Evolutionary conservation across 2,113 vertebrate species (phyloP).

Genomic region (Serilophus lunatus): DNA sequence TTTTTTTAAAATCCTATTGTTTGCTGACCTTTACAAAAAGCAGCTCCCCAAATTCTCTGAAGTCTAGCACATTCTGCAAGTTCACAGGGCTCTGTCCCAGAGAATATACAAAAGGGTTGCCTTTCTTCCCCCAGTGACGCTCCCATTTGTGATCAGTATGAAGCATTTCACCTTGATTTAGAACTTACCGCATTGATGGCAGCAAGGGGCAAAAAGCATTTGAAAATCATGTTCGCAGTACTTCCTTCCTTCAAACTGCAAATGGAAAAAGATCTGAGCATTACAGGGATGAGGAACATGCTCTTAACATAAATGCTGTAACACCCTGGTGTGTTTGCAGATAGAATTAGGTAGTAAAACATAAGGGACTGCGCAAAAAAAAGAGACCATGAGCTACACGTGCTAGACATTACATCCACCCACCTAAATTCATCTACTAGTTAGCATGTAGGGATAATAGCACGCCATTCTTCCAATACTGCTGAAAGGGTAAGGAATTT

Average conservation of each 20-base stretch:
- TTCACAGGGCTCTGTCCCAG: neutral
- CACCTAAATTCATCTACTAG: neutral
- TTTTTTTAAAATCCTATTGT: neutral
- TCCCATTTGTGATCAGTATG: neutral
- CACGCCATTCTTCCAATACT: neutral
- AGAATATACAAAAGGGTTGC: neutral
- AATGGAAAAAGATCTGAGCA: neutral
- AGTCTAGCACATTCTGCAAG: neutral
- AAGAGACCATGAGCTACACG: neutral
- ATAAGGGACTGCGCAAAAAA: neutral
- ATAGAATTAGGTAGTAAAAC: neutral
- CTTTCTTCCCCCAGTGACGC: neutral
- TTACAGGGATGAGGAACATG: neutral
- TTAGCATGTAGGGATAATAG: neutral
- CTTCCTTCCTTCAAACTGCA: slow-evolving; percentile 96
- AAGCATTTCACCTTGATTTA: neutral
- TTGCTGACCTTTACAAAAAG: neutral
- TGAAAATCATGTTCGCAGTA: slow-evolving; percentile 99
- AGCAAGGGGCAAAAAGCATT: slow-evolving; percentile 98
- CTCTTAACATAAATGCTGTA: neutral
- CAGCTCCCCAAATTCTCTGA: neutral
- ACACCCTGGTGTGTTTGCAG: neutral
- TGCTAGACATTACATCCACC: neutral
- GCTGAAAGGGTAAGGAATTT: neutral
- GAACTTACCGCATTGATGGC: slow-evolving; percentile 95